Evolutionary conservation across 2,888 invertebrate species (phyloP), one percentile per base, ranked within the genome.

Genomic region (Unio delphinus): DNA sequence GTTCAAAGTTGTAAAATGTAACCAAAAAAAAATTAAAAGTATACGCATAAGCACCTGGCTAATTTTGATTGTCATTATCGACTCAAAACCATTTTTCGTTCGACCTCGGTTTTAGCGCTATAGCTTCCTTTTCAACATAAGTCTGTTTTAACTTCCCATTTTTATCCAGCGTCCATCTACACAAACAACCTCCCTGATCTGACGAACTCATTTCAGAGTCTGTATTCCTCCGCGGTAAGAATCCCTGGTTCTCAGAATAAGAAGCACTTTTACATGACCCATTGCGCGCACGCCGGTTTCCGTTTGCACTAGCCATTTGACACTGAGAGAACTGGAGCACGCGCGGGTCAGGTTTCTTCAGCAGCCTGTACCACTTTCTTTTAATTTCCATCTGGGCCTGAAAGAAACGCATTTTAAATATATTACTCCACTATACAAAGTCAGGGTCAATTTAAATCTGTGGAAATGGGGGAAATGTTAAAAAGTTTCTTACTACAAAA

Each of bases 301-400:
- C 68, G 54, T 72, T 74, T 63, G 28, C 18, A 45, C 69, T 69
- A 61, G 69, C 77, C 4, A 65, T 67, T 18, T 71, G 58, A 56
- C 71, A 67, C 63, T 74, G 74, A 23, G 73, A 70, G 30, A 74
- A 74, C 28, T 77, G 77, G 6, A 77, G 28, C 23, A 65, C 74
- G 0, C 69, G 62, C 1, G 77, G 77, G 30, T 77, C 77, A 5
- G 77, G 77, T 28, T 74, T 72, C 4, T 72, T 73, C 61, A 67
- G 69, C 17, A 70, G 61, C 57, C 83, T 63, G 54, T 79, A 69
- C 82, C 83, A 84, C 4, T 75, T 78, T 68, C 85, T 86, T 20
- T 79, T 67, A 23, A 86, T 70, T 67, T 84, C 86, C 64, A 78
- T 75, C 69, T 84, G 86, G 6, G 84, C 85, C 83, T 85, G 65